Evolutionary conservation across 2,888 invertebrate genomes (phyloP), one percentile per base, ranked within the genome.

Genomic region (Panorpa germanica): DNA sequence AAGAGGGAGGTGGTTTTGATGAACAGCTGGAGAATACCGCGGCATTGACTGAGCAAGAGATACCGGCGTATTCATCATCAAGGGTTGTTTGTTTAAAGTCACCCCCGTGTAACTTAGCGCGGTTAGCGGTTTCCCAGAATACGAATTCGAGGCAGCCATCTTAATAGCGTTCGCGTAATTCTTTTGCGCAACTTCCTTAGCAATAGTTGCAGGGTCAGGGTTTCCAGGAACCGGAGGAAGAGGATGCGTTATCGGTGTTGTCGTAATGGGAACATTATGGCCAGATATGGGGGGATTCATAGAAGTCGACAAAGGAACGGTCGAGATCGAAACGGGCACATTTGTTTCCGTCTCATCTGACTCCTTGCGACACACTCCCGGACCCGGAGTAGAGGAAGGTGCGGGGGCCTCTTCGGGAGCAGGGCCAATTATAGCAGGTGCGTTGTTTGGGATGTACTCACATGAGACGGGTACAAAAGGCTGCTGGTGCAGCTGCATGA

Each of bases 381-480:
- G n/a, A n/a, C n/a, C n/a, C 45, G 48, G 38, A 47, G 47, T 44
- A 37, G 49, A 43, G 40, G 40, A 40, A 33, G 43, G 42, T 33
- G 49, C 44, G 40, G 45, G 46, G 49, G 53, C 57, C 48, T 56
- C 52, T 52, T 67, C 64, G 57, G 70, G 67, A 60, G 61, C 59
- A 49, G 62, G 59, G 53, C 68, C 59, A 48, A 68, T 65, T 59
- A 71, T 67, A 63, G 66, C 67, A 65, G 71, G 69, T n/a, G n/a
- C n/a, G n/a, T n/a, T n/a, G n/a, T n/a, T n/a, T n/a, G n/a, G n/a
- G n/a, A n/a, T n/a, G 77, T 81, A 86, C 88, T 91, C 88, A 90
- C 88, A 90, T 81, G 90, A 86, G 68, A 88, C 86, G 74, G 88
- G 86, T 75, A 88, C 86, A 70, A 85, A 88, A 60, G 86, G 88